A percentile compares a stretch with the other conserved stretches of the same genome.
Conservation (phyloP, 1,140 invertebrate genomes). For the Aphis gossypii region DNA sequence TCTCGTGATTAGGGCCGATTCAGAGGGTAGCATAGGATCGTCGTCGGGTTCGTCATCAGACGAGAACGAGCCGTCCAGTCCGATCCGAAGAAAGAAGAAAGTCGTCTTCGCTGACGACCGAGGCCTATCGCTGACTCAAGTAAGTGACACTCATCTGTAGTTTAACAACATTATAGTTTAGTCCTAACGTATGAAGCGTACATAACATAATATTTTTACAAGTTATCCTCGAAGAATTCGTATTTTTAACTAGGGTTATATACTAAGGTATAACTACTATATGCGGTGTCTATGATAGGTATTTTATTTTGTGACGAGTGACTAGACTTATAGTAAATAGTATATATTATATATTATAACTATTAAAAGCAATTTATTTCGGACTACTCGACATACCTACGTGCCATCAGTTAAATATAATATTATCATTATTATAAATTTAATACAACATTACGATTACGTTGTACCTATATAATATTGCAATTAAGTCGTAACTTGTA, state of each 20-base stretch:
- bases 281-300: neutral
- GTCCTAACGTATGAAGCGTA: neutral
- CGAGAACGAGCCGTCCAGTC: constrained; percentile 64
- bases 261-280: too few relatives aligned
- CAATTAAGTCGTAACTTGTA: neutral
- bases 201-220: neutral
- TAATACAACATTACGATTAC: neutral
- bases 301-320: neutral
- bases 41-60: constrained; percentile 58
- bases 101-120: constrained; percentile 95
- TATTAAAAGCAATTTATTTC: neutral
- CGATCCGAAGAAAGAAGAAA: constrained; percentile 75
- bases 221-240: neutral
- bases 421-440: neutral
- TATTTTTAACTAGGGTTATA: too few relatives aligned
- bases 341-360: too few relatives aligned
- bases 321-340: too few relatives aligned
- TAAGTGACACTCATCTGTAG: constrained; percentile 62
- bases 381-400: neutral
- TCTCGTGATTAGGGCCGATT: constrained; percentile 64
- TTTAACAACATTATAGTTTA: neutral
- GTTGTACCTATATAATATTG: neutral
- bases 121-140: constrained; percentile 83
- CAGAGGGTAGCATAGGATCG: constrained; percentile 58
- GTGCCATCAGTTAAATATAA: neutral